These are phyloP conservation scores for Drosophila parvula DNA, from an alignment of 1,140 invertebrate genomes.

Conservation along the genomic window DNA sequence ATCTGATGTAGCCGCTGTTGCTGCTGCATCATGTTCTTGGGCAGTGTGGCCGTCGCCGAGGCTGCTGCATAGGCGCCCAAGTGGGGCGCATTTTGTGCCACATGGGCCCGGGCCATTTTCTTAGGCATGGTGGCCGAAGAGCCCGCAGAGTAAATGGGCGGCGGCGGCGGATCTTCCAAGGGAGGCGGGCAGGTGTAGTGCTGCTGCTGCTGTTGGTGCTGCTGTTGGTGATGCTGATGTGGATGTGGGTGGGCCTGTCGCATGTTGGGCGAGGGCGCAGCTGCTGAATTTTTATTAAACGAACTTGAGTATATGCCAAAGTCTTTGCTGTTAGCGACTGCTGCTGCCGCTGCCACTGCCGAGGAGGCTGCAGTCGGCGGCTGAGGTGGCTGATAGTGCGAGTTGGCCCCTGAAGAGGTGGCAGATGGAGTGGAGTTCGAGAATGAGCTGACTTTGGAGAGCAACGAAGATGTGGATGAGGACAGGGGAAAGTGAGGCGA, in stretches of 20 bases:
- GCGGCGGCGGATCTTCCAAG: constrained; percentile 80
- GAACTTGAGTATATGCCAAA: constrained; percentile 74
- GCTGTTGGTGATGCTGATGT: constrained; percentile 46
- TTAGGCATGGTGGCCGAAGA: constrained; percentile 79
- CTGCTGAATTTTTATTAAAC: constrained; percentile 76
- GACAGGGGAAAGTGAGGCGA: constrained; percentile 81
- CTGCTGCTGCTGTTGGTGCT: constrained; percentile 60
- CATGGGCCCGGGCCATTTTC: constrained; percentile 62
- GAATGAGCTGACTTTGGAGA: constrained; percentile 82
- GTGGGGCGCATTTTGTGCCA: constrained; percentile 43
- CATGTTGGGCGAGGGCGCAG: constrained; percentile 67
- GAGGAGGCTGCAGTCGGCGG: constrained; percentile 37
- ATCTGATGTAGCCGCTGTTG: constrained; percentile 57
- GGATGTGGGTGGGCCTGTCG: constrained; percentile 50
- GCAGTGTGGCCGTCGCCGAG: constrained; percentile 69
- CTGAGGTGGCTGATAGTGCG: constrained; percentile 76
- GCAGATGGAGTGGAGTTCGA: constrained; percentile 62
- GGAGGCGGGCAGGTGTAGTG: constrained; percentile 80
- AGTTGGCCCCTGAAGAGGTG: constrained; percentile 50
- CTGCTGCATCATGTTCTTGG: constrained; percentile 75
- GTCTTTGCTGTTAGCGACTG: constrained; percentile 58
- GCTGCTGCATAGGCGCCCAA: constrained; percentile 67
- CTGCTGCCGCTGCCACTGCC: constrained; percentile 20
- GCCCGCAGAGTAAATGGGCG: constrained; percentile 69
- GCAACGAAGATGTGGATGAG: constrained; percentile 81